Evolutionary conservation across 2,113 vertebrate genomes (phyloP), one percentile per base, ranked within the genome.

Genomic region (Pelodiscus sinensis): DNA sequence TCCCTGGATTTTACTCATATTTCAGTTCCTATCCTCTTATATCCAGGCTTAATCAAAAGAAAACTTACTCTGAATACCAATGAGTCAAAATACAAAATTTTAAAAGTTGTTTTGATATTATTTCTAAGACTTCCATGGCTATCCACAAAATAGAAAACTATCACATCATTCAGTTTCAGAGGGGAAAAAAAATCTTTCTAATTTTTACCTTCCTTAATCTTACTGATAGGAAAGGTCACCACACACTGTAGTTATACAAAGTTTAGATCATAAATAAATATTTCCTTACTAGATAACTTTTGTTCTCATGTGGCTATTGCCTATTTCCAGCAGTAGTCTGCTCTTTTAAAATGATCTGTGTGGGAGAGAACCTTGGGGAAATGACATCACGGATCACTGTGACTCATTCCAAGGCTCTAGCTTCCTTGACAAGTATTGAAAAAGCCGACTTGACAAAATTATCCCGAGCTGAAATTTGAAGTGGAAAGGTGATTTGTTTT

Each of bases 1-100:
- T 81, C 56, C 65, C 27, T 0, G 3, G 57, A 92, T 94, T 96
- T 75, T 94, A 94, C 95, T 93, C 94, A 94, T 96, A 95, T 93
- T 97, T 95, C 2, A 96, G 96, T 96, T 92, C 52, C 91, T 93
- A 85, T 84, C 91, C 89, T 96, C 21, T 80, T 86, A 83, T 58
- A 94, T 91, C 71, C 89, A 92, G 60, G 56, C 93, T 85, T 94
- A 96, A 95, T 95, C 90, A 89, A 60, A 96, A 4, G 5, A 92
- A 87, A 88, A 38, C 19, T 89, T 86, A 6, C 75, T 56, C 86
- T 89, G 92, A 95, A 93, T 96, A 85, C n/a, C 77, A 95, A 92
- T 92, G 27, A 88, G 24, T 68, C 19, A 83, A 93, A 96, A 81
- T 31, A 86, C 1, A 29, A 94, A 92, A 56, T 75, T 77, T 89